phyloP scores from a whole-genome alignment of 2,888 invertebrate genomes.

The Drosophila parthenogenetica region DNA sequence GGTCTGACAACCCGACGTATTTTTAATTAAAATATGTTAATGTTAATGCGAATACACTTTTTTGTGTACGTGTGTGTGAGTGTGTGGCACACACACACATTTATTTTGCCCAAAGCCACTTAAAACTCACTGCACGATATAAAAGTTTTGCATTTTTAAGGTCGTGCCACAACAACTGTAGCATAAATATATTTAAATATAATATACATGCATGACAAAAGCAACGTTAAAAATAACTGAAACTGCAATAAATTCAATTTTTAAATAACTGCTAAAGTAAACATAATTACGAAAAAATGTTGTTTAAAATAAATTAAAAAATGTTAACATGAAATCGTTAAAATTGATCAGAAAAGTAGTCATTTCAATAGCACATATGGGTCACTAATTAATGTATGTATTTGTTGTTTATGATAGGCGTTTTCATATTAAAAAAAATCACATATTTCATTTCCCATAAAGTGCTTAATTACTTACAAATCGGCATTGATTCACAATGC shows the following conservation, averaged over 20 bases:
- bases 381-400: too few species aligned
- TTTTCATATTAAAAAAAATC: too few species aligned
- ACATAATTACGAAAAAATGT: neutral
- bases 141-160: conserved; percentile 30
- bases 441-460: too few species aligned
- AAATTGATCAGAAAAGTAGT: too few species aligned
- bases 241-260: neutral
- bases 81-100: neutral
- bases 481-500: too few species aligned
- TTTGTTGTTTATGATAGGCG: too few species aligned
- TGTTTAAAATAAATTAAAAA: neutral
- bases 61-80: too few species aligned
- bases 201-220: conserved; percentile 20
- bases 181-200: neutral
- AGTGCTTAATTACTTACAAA: too few species aligned
- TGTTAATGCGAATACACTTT: conserved; percentile 23
- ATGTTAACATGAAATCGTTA: neutral
- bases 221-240: neutral
- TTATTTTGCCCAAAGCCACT: conserved; percentile 30
- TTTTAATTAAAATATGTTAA: conserved; percentile 79
- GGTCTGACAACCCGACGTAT: conserved; percentile 40
- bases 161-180: conserved; percentile 23
- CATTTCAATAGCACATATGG: neutral
- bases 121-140: conserved; percentile 25
- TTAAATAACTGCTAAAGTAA: neutral